Base-by-base conservation (phyloP, 2,888 invertebrate genomes). In the Axea sp. region DNA sequence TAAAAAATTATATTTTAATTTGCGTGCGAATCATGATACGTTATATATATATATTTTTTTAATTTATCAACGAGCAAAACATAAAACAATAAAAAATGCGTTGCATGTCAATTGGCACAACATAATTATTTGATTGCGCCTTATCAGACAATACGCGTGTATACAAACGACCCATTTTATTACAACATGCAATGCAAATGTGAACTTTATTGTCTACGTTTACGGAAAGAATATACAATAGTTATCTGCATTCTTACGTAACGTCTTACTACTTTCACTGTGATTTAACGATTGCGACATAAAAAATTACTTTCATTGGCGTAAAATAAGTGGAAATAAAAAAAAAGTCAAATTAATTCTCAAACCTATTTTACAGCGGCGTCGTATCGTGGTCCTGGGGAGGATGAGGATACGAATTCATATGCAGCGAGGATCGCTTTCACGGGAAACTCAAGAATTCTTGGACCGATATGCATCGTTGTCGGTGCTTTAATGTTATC, bases 391-490 rank as follows among this genome's bases (percentile, higher is more conserved):
- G 93, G 93, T 59, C 93, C 92, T 53, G 92, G 92, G 39, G 92
- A 91, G 81, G 92, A 92, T 82, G 93, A 93, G 85, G 92, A 92
- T 82, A 92, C 92, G 1, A 92, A 93, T 82, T 91, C 92, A 83
- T 93, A 93, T 82, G 92, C 91, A 39, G 92, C 92, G 30, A 89
- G 93, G 74, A 92, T 93, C 80, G 92, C 92, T 24, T 92, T 93
- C 86, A 93, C 93, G 3, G 93, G 93, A 76, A 93, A 93, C 86
- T 93, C 93, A 5, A 89, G 93, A 12, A 91, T 93, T 72, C 88
- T 93, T 68, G 93, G 93, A 24, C 93, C 93, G 1, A 91, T 92
- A 43, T 93, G 93, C 88, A 92, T 93, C 81, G 92, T 92, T 55
- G 92, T 93, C 41, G 93, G 93, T n/a, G 90, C 91, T 35, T 88